These are phyloP conservation scores for Eupithecia subumbrata DNA, from an alignment of 2,888 invertebrate species.

Conservation along the genomic window DNA sequence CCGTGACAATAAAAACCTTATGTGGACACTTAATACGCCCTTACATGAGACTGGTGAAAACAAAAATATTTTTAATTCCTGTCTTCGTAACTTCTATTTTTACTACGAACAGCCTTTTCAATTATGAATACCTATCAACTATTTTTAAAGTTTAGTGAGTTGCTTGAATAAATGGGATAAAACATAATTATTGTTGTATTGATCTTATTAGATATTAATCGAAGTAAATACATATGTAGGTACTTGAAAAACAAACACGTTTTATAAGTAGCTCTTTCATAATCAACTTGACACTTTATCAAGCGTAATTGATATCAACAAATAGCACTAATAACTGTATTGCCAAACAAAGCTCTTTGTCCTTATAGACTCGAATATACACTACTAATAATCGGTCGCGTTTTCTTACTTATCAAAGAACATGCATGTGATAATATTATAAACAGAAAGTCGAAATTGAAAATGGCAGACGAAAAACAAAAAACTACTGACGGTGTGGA, in stretches of 20 bases:
- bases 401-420: neutral
- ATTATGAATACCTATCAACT: neutral
- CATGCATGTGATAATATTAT: neutral
- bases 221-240: neutral
- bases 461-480: conserved; percentile 67
- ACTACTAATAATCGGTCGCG: conserved; percentile 6
- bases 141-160: neutral
- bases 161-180: neutral
- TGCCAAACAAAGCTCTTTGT: conserved; percentile 13
- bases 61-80: neutral
- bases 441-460: conserved; percentile 27
- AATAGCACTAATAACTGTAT: neutral
- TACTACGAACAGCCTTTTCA: neutral
- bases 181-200: neutral
- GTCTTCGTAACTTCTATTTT: neutral
- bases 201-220: conserved; percentile 3
- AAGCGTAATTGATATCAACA: conserved; percentile 11
- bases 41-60: neutral
- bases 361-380: conserved; percentile 9
- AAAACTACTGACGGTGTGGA: conserved; percentile 63
- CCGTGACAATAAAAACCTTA: neutral
- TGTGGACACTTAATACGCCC: neutral
- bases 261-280: neutral
- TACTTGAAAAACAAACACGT: neutral
- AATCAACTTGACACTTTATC: conserved; percentile 15